phyloP scores from a whole-genome alignment of 2,888 invertebrate species.

The Stomorhina lunata region DNA sequence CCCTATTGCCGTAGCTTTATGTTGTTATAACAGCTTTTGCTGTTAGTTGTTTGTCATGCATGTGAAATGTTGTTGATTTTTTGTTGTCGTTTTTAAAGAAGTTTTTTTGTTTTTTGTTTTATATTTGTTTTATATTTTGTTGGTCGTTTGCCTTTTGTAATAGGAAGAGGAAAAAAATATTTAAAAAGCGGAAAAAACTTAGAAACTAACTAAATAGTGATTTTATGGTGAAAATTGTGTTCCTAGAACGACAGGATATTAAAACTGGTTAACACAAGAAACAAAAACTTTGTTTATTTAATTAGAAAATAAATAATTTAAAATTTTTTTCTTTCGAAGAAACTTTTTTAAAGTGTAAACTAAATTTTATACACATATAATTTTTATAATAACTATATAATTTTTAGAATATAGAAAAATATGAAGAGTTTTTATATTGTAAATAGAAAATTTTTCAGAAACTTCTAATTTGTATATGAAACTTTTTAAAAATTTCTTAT shows the following conservation, averaged over 20 bases:
- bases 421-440: no score
- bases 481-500: no score
- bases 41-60: slow-evolving; percentile 64
- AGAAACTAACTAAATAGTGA: slow-evolving; percentile 28
- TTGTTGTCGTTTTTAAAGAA: slow-evolving; percentile 33
- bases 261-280: slow-evolving; percentile 55
- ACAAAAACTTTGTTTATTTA: slow-evolving; percentile 58
- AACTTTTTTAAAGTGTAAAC: background rate
- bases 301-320: slow-evolving; percentile 56
- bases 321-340: background rate
- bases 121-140: background rate
- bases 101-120: slow-evolving; percentile 5
- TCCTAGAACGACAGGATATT: slow-evolving; percentile 63
- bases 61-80: slow-evolving; percentile 64
- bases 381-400: no score
- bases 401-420: no score
- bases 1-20: slow-evolving; percentile 44
- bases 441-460: no score
- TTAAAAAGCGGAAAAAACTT: background rate
- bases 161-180: background rate
- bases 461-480: no score
- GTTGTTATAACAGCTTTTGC: slow-evolving; percentile 42
- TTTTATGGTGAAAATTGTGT: slow-evolving; percentile 55
- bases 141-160: slow-evolving; percentile 29
- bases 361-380: no score